Base-by-base conservation (phyloP, 2,113 vertebrate species). In the Athene noctua region DNA sequence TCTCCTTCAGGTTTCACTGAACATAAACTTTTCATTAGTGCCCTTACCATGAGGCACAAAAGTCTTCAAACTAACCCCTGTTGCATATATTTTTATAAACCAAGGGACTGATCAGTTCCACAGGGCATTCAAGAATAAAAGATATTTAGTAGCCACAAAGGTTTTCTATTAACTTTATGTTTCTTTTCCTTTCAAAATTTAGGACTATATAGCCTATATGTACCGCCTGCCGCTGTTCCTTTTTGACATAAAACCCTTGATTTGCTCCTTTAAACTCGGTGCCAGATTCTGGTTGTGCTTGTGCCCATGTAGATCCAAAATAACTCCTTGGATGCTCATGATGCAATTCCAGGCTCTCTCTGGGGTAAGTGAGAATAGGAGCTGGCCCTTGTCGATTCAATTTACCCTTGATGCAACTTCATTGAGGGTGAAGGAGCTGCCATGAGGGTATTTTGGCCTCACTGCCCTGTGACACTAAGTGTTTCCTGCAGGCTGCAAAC, bases 41-140 rank as follows among this genome's bases (percentile, higher is more conserved):
- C 18, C 55, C 54, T 80, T 66, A 82, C 83, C 51, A 54, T 1
- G 17, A 92, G 81, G 71, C 55, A 46, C 62, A 72, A 84, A 85
- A 55, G 58, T 32, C 78, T 88, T 83, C 66, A 46, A 88, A 80
- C 61, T 84, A 93, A 68, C 91, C 95, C 92, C 90, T 93, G 88
- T 32, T 90, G 42, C 59, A 59, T 95, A 36, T 90, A 42, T 71
- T 96, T 96, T 96, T 92, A 58, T 65, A 49, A 49, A 80, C 23
- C 63, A 66, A 91, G 36, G 20, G 34, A 40, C 30, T 42, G 63
- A 52, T 9, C 4, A 52, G 21, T 93, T 92, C 67, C 75, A 63
- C 32, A 78, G 46, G 67, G n/a, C 25, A 80, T 82, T 86, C 15
- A 70, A 74, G 51, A 87, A 79, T 71, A 88, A 66, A 97, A 68